Evolutionary conservation across 2,797 vertebrate genomes (phyloP).

Genomic region (Coregonus suidteri): DNA sequence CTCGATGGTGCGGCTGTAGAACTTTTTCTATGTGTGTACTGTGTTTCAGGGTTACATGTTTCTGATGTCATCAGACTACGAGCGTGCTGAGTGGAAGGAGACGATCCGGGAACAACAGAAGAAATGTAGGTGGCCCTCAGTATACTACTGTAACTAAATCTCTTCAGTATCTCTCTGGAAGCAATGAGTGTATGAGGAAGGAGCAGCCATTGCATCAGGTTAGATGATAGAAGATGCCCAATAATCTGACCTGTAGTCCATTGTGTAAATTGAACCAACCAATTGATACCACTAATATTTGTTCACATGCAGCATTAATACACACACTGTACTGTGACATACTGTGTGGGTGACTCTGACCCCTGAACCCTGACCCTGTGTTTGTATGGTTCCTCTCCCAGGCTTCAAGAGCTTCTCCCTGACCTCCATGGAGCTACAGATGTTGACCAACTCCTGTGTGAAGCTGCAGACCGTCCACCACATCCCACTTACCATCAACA

Average conservation of each 20-base stretch:
- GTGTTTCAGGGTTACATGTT: conserved; percentile 87
- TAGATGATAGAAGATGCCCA: too few species aligned
- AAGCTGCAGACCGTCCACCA: conserved; percentile 97
- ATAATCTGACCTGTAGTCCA: too few species aligned
- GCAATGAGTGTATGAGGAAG: too few species aligned
- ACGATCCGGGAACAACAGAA: conserved; percentile 95
- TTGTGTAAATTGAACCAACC: too few species aligned
- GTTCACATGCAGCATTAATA: too few species aligned
- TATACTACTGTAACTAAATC: neutral
- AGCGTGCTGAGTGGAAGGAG: conserved; percentile 95
- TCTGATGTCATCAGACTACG: conserved; percentile 95
- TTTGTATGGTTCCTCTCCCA: conserved; percentile 52
- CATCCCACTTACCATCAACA: conserved; percentile 92
- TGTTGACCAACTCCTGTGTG: conserved; percentile 96
- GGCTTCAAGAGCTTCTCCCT: conserved; percentile 93
- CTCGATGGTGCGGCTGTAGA: too few species aligned
- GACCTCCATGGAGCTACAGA: conserved; percentile 94
- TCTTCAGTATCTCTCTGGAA: neutral
- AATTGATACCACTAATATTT: too few species aligned
- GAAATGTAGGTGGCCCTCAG: conserved; percentile 84
- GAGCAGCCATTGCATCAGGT: too few species aligned
- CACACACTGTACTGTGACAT: neutral
- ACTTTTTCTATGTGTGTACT: neutral
- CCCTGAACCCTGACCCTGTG: neutral
- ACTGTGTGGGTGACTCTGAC: neutral